Evolutionary conservation across 2,797 vertebrate species (phyloP).

Genomic region (Sebastes taczanowskii): DNA sequence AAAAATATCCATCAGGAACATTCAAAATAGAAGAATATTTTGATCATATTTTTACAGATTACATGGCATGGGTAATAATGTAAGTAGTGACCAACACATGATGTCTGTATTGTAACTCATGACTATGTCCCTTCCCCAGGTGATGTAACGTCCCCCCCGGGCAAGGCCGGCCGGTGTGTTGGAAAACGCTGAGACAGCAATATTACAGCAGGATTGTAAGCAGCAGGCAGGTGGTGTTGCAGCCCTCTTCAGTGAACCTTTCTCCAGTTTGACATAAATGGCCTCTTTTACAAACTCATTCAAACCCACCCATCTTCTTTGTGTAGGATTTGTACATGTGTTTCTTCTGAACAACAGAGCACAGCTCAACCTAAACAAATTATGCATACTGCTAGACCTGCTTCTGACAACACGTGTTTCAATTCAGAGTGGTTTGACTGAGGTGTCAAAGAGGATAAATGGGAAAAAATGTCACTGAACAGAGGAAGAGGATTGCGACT

Average conservation of each 20-base stretch:
- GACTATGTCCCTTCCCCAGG: neutral
- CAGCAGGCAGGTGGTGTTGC: slow-evolving; percentile 6
- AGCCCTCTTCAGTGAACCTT: neutral
- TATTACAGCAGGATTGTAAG: neutral
- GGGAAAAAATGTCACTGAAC: neutral
- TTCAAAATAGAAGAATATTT: neutral
- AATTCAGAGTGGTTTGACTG: neutral
- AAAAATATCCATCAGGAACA: neutral
- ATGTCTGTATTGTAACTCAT: neutral
- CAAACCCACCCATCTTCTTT: neutral
- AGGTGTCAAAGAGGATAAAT: neutral
- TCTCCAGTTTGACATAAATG: neutral
- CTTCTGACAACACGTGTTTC: neutral
- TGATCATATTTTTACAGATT: too few species aligned
- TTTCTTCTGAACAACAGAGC: neutral
- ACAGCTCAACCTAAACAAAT: neutral
- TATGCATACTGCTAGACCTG: neutral
- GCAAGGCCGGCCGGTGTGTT: neutral
- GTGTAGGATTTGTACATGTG: neutral
- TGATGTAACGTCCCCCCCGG: neutral
- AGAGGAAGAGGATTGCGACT: neutral
- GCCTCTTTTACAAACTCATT: neutral
- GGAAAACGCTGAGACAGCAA: slow-evolving; percentile 20
- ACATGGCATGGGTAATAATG: too few species aligned
- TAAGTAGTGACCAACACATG: neutral